phyloP scores from a whole-genome alignment of 2,888 invertebrate species.

The Zygogramma bicolorata region DNA sequence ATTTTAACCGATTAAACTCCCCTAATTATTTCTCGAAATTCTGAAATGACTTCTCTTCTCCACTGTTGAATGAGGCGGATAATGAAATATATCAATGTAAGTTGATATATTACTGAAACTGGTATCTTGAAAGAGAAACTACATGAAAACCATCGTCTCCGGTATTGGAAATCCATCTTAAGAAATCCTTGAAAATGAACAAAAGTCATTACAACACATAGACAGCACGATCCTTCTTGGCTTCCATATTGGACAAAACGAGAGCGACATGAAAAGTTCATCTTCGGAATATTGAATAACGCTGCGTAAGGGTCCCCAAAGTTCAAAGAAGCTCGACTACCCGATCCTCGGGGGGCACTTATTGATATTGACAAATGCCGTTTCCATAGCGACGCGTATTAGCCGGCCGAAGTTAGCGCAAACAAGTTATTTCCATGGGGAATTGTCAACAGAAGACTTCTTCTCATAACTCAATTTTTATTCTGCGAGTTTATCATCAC shows the following conservation, averaged over 20 bases:
- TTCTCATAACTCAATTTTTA: conserved; percentile 67
- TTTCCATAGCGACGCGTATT: conserved; percentile 60
- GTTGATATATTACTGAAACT: too few species aligned
- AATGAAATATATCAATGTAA: too few species aligned
- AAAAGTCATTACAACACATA: not conserved
- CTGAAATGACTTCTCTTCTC: too few species aligned
- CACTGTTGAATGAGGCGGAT: too few species aligned
- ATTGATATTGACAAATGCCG: conserved; percentile 64
- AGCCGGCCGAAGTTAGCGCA: conserved; percentile 64
- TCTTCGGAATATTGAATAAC: not conserved
- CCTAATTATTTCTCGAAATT: too few species aligned
- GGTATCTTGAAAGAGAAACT: too few species aligned
- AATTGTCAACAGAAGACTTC: conserved; percentile 66
- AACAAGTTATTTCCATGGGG: conserved; percentile 67
- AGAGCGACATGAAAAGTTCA: not conserved
- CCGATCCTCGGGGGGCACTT: conserved; percentile 51
- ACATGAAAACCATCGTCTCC: too few species aligned
- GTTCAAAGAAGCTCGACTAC: conserved; percentile 11
- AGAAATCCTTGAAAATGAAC: not conserved
- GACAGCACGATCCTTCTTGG: not conserved
- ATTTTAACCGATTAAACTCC: too few species aligned
- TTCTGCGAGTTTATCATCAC: conserved; percentile 57
- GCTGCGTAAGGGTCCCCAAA: conserved; percentile 2
- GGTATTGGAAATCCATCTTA: not conserved
- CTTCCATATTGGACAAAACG: not conserved